Conservation (phyloP, 1,140 invertebrate species). For the Bombus superbus region DNA sequence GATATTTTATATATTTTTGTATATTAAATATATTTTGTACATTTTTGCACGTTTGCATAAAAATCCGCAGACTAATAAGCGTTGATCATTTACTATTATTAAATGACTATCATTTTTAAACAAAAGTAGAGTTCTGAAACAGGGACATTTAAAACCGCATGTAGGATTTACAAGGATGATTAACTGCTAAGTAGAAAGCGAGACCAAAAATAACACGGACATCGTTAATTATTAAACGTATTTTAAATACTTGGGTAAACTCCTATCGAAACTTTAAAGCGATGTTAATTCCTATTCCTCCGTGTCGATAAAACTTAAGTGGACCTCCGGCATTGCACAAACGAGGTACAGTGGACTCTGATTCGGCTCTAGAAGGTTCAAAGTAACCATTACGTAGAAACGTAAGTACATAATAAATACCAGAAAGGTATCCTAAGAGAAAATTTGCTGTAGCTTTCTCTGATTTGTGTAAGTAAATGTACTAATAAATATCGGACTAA, state of each 20-base stretch:
- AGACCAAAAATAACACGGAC: background rate
- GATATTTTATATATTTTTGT: too few species aligned
- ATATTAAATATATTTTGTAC: too few species aligned
- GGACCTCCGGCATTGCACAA: too few species aligned
- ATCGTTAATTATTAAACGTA: too few species aligned
- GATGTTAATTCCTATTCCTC: constrained; percentile 4
- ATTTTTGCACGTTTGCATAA: background rate
- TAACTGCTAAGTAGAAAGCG: background rate
- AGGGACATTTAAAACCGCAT: background rate
- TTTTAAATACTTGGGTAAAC: background rate
- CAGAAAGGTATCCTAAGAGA: background rate
- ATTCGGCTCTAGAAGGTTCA: background rate
- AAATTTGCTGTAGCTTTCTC: background rate
- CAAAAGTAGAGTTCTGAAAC: background rate
- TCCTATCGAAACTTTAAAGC: constrained; percentile 1
- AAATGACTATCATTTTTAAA: background rate
- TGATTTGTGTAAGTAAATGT: background rate
- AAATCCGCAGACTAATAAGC: background rate
- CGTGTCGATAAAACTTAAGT: constrained; percentile 18
- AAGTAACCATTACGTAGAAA: background rate
- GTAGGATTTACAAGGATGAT: background rate
- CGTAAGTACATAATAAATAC: background rate
- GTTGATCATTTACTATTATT: background rate
- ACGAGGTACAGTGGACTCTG: background rate
- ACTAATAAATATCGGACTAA: background rate